Conservation (phyloP, 2,113 vertebrate species). For the Oenanthe melanoleuca region DNA sequence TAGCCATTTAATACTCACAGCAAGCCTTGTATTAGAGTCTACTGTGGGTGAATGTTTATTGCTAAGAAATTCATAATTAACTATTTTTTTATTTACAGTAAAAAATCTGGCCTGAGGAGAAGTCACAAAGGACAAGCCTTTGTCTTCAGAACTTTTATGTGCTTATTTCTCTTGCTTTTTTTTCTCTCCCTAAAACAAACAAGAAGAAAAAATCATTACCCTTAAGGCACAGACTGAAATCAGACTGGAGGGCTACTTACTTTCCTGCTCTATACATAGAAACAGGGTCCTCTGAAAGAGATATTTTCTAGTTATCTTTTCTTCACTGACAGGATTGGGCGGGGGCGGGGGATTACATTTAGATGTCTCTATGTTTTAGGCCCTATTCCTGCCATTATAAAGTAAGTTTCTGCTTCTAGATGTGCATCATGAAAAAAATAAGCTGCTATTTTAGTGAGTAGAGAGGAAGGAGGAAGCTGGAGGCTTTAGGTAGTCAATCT, state of each 20-base stretch:
- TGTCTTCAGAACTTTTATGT: not conserved
- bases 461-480: not conserved
- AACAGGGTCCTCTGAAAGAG: not conserved
- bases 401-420: not conserved
- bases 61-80: not conserved
- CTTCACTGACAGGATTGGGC: not conserved
- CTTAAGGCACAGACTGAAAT: slow-evolving; percentile 39
- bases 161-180: not conserved
- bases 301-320: slow-evolving; percentile 16
- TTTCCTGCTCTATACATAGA: not conserved
- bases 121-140: not conserved
- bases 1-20: not conserved
- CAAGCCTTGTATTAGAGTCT: not conserved
- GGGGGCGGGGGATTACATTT: not conserved
- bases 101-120: not conserved
- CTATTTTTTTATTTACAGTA: not conserved
- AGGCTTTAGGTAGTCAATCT: not conserved
- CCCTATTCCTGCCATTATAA: not conserved
- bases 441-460: not conserved
- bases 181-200: not conserved
- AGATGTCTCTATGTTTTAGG: slow-evolving; percentile 7
- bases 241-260: not conserved
- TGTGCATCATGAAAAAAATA: not conserved
- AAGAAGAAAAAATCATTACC: not conserved
- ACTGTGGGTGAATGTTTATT: not conserved